phyloP scores from a whole-genome alignment of 2,888 invertebrate genomes.

The Chaetogeoica ovagalla region DNA sequence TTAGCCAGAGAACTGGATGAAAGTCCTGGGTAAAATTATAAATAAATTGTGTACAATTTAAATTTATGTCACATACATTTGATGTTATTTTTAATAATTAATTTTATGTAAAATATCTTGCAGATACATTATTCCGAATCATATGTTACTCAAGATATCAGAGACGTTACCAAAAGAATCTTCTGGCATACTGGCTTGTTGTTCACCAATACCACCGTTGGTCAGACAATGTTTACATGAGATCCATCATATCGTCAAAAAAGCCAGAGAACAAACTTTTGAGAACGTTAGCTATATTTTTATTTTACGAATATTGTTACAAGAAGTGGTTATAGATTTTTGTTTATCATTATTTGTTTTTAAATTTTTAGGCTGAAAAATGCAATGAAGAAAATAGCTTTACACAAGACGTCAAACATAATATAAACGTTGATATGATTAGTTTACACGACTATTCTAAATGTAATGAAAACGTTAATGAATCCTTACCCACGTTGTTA shows the following conservation, averaged over 20 bases:
- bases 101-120: constrained; percentile 56
- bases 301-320: not conserved
- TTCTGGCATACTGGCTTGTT: constrained; percentile 90
- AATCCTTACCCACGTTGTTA: constrained; percentile 26
- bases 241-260: constrained; percentile 70
- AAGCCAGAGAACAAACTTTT: constrained; percentile 71
- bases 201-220: constrained; percentile 87
- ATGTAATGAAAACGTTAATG: not conserved
- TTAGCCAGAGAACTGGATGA: constrained; percentile 87
- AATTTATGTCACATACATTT: not conserved
- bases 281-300: constrained; percentile 60
- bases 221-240: constrained; percentile 66
- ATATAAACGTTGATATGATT: constrained; percentile 37
- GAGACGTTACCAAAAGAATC: constrained; percentile 86
- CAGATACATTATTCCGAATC: constrained; percentile 91
- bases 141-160: constrained; percentile 89
- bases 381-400: constrained; percentile 30
- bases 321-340: not conserved
- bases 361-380: constrained; percentile 17
- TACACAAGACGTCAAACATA: constrained; percentile 33
- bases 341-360: not conserved
- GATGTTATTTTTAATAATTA: not conserved
- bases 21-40: constrained; percentile 69
- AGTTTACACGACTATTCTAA: constrained; percentile 50
- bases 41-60: constrained; percentile 6